Evolutionary conservation across 2,797 vertebrate genomes (phyloP), one percentile per base, ranked within the genome.

Genomic region (Hoplostethus atlanticus): DNA sequence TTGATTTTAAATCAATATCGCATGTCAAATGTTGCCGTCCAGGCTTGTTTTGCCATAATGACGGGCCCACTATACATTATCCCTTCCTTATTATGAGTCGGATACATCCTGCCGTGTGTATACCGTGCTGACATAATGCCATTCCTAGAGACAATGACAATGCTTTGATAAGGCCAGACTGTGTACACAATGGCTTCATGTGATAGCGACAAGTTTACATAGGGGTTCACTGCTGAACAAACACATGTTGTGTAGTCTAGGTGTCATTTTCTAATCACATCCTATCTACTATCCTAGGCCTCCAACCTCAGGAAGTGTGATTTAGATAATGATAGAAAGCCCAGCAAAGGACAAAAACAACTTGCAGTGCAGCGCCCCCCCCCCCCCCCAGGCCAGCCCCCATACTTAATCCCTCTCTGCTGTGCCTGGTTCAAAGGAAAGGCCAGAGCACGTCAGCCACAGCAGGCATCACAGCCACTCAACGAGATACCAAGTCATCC

Each of bases 401-500:
- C 79, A 67, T 69, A 73, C 69, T 56, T 92, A 91, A 93, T 91
- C 86, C 89, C 75, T 80, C 79, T 89, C 82, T 2, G 73, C 86
- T 91, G 86, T 82, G 81, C 74, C 84, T 61, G 79, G 85, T 88
- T 93, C 82, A 91, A 91, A 91, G 83, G 73, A 83, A 84, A 89
- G 83, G 83, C 79, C 64, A 70, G 77, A 81, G 80, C 78, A 89
- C 87, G 84, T 90, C 85, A 84, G 82, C 73, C 80, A 72, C 86
- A 90, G 88, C 89, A 83, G 87, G 86, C 76, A 74, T 83, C 89
- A 69, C 71, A 15, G 72, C 77, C 77, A 84, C 85, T 92, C 84
- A 84, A 68, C 72, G 76, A 90, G 85, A 81, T 78, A 90, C 50
- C 87, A 48, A 88, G 86, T 92, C 89, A 91, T 88, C 89, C 79